Percentiles rank a stretch among this genome's conserved stretches.
Evolutionary conservation across 2,888 invertebrate genomes (phyloP).

Genomic region (Epirrhoe tristata): DNA sequence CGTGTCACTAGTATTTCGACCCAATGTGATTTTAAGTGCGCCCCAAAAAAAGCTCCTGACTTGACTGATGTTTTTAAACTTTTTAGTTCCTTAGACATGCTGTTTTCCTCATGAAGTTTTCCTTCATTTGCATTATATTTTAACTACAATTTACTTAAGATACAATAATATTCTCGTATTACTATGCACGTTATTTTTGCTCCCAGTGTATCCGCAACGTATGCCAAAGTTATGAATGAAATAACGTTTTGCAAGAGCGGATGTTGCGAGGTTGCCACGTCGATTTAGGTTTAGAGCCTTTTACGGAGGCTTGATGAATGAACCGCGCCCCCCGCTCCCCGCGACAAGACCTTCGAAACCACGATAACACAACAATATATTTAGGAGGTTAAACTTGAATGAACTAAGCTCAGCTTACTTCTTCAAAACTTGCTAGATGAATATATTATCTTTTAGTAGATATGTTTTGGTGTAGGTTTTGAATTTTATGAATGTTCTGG

Average conservation of each 20-base stretch:
- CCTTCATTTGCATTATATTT: too few relatives aligned
- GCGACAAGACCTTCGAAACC: constrained; percentile 28
- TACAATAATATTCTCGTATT: too few relatives aligned
- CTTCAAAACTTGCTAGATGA: constrained; percentile 12
- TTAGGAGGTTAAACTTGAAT: constrained; percentile 20
- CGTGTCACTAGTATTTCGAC: too few relatives aligned
- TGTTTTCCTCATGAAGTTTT: too few relatives aligned
- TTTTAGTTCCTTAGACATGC: too few relatives aligned
- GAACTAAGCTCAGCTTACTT: constrained; percentile 15
- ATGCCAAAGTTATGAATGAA: constrained; percentile 82
- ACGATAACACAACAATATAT: constrained; percentile 36
- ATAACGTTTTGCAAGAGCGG: constrained; percentile 85
- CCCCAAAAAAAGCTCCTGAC: too few relatives aligned
- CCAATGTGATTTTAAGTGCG: too few relatives aligned
- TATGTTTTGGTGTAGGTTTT: constrained; percentile 3
- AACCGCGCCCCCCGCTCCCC: constrained; percentile 54
- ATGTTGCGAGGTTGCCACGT: constrained; percentile 83
- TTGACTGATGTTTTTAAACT: too few relatives aligned
- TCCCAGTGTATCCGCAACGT: constrained; percentile 65
- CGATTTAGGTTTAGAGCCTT: constrained; percentile 85
- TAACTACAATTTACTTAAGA: too few relatives aligned
- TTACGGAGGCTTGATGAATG: constrained; percentile 84
- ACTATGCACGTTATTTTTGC: constrained; percentile 15
- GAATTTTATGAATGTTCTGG: constrained; percentile 7
- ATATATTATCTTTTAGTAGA: not conserved